A percentile compares a stretch with the other conserved stretches of the same genome.
Evolutionary conservation across 1,140 invertebrate species (phyloP).

Genomic region (Heliconius melpomene): DNA sequence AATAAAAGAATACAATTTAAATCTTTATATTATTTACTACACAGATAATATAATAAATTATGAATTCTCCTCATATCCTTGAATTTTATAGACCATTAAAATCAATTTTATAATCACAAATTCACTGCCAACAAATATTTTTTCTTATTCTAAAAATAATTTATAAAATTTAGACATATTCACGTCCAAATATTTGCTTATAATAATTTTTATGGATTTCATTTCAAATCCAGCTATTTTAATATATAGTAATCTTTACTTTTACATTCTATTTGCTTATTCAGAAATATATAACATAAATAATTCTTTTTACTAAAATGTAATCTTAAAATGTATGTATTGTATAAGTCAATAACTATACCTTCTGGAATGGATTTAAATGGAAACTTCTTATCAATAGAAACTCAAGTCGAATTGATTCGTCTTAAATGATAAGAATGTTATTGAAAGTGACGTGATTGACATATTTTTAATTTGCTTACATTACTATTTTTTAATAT

Average conservation of each 20-base stretch:
- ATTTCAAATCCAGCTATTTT: no score
- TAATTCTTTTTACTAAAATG: not conserved
- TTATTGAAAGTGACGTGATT: slow-evolving; percentile 6
- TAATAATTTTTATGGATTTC: no score
- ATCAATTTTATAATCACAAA: not conserved
- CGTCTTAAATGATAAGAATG: slow-evolving; percentile 12
- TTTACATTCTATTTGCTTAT: no score
- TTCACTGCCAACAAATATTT: not conserved
- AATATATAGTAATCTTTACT: no score
- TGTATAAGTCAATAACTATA: not conserved
- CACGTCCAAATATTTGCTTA: no score
- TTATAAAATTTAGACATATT: not conserved
- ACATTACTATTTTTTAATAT: not conserved
- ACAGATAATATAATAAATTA: not conserved
- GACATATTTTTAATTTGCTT: not conserved
- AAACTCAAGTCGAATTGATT: slow-evolving; percentile 2
- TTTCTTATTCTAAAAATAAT: not conserved
- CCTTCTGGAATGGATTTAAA: not conserved
- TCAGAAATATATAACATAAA: no score
- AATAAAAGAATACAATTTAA: slow-evolving; percentile 35
- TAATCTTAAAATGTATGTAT: not conserved
- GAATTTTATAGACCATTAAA: not conserved
- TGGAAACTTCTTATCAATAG: slow-evolving; percentile 3
- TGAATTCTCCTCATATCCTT: not conserved
- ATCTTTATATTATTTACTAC: slow-evolving; percentile 32